A percentile compares a stretch with the other conserved stretches of the same genome.
Evolutionary conservation across 2,113 vertebrate species (phyloP).

Genomic region (Lycaon pictus): DNA sequence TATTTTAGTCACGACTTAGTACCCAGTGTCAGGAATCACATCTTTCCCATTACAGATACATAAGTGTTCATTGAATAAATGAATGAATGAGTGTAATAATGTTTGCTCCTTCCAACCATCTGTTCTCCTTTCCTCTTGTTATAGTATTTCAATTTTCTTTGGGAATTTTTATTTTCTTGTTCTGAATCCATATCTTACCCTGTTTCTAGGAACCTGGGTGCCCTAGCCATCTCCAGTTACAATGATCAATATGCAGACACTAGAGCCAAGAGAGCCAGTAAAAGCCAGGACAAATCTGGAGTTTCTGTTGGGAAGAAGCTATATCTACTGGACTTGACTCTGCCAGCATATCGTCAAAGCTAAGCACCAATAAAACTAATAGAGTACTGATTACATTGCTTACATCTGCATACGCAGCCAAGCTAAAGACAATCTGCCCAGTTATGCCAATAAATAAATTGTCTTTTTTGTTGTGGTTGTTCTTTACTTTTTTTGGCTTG

Average conservation of each 20-base stretch:
- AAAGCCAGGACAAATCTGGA: background rate
- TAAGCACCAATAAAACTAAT: background rate
- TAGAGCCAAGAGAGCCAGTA: background rate
- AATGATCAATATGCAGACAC: background rate
- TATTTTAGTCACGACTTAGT: background rate
- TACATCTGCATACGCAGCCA: background rate
- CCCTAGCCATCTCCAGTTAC: background rate
- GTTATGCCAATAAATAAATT: background rate
- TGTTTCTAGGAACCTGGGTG: background rate
- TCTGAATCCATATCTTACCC: background rate
- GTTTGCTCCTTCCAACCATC: background rate
- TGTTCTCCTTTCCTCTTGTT: background rate
- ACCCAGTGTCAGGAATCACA: background rate
- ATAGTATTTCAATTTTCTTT: background rate
- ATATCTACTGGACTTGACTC: background rate
- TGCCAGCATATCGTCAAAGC: background rate
- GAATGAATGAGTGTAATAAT: background rate
- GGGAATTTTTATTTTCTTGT: background rate
- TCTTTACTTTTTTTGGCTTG: background rate
- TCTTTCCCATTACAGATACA: background rate
- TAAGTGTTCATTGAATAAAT: background rate
- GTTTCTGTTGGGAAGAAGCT: background rate
- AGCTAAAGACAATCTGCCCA: background rate
- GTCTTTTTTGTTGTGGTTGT: background rate
- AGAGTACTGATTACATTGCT: background rate